phyloP scores from a whole-genome alignment of 2,888 invertebrate genomes.

The Gari tellinella region DNA sequence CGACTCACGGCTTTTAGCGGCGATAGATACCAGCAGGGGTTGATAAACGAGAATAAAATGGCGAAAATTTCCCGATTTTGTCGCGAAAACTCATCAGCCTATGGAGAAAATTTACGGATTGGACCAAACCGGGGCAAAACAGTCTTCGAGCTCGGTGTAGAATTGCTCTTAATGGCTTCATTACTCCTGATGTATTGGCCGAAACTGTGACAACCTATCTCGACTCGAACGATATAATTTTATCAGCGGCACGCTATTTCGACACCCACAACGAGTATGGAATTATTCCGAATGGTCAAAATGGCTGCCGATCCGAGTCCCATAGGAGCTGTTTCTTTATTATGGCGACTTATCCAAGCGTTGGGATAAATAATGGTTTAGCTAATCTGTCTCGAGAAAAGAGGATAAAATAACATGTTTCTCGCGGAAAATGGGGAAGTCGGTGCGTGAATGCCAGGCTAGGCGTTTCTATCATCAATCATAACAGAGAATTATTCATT shows the following conservation, averaged over 20 bases:
- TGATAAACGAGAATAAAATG: conserved; percentile 13
- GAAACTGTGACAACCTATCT: conserved; percentile 17
- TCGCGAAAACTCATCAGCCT: conserved; percentile 28
- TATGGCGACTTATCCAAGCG: conserved; percentile 13
- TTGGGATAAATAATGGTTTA: conserved; percentile 21
- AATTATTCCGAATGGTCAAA: conserved; percentile 27
- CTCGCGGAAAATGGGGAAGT: conserved; percentile 4
- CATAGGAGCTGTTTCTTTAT: conserved; percentile 15
- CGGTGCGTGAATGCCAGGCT: conserved; percentile 20
- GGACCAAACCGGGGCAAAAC: conserved; percentile 24
- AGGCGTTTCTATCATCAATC: conserved; percentile 15
- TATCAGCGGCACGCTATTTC: conserved; percentile 25
- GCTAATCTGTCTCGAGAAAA: conserved; percentile 27
- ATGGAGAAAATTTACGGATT: conserved; percentile 28
- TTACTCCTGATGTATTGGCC: conserved; percentile 36
- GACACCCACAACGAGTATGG: conserved; percentile 17
- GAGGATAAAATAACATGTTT: conserved; percentile 31
- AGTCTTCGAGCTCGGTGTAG: conserved; percentile 1
- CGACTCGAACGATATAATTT: neutral
- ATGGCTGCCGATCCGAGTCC: conserved; percentile 17
- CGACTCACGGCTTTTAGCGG: no score
- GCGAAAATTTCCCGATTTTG: conserved; percentile 22
- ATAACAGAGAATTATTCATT: neutral
- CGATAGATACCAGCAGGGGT: conserved; percentile 3
- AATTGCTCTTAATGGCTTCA: conserved; percentile 25